A percentile compares a stretch with the other conserved stretches of the same genome.
Evolutionary conservation across 1,140 invertebrate genomes (phyloP).

Genomic region (Dolichoris vasculosae): DNA sequence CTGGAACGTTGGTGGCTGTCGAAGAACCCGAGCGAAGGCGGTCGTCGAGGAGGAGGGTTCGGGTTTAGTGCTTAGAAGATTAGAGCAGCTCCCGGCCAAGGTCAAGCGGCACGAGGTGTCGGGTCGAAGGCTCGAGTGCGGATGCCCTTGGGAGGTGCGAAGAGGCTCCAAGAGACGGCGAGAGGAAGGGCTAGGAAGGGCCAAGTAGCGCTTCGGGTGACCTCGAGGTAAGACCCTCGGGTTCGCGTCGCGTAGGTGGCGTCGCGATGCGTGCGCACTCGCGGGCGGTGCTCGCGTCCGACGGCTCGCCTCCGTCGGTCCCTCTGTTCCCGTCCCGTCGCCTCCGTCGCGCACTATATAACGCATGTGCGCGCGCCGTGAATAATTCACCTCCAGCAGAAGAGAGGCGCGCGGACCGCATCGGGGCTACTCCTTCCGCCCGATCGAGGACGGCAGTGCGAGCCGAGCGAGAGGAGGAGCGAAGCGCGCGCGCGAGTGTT

Average conservation of each 20-base stretch:
- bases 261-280: constrained; percentile 3
- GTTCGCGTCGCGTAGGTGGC: not conserved
- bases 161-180: not conserved
- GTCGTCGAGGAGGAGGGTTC: no score
- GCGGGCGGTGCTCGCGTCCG: not conserved
- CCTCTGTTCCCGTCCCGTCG: not conserved
- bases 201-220: not conserved
- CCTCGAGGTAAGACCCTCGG: constrained; percentile 5
- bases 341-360: not conserved
- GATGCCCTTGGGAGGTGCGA: not conserved
- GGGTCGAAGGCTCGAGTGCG: no score
- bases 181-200: not conserved
- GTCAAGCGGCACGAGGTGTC: not conserved
- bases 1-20: not conserved
- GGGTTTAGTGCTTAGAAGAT: not conserved
- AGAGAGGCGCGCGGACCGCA: not conserved
- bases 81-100: not conserved
- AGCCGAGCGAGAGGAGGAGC: constrained; percentile 6
- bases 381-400: constrained; percentile 17
- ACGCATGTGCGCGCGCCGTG: not conserved
- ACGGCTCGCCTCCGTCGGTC: not conserved
- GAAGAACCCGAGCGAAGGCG: not conserved
- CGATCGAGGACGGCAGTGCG: constrained; percentile 5
- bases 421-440: not conserved
- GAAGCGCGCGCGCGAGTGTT: not conserved